Evolutionary conservation across 2,113 vertebrate species (phyloP), one percentile per base, ranked within the genome.

Genomic region (Dasyurus viverrinus): DNA sequence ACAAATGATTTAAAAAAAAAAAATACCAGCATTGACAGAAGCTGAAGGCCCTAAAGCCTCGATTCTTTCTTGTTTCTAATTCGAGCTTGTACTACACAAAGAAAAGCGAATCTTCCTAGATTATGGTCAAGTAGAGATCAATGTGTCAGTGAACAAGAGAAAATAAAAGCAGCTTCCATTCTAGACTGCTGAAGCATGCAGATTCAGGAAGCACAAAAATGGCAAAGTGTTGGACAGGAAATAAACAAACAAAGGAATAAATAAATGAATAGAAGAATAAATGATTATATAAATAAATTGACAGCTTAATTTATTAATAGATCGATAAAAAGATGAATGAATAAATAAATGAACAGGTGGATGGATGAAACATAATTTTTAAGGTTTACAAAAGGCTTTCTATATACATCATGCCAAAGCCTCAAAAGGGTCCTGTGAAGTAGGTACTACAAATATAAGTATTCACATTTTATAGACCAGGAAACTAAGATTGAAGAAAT

Each of bases 21-120:
- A 97, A 96, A 92, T 48, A 91, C 27, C 54, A 30, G 2, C 93
- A 53, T 30, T 54, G 96, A 84, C 68, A 96, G 54, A 95, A 97
- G 46, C 76, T 93, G 60, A 97, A 93, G 89, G 95, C 89, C 60
- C 95, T 89, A 95, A 96, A 95, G 60, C 47, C 90, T 94, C 93
- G 91, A 36, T 94, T 89, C 23, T 90, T 95, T 91, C 92, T 91
- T 94, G 92, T 89, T 95, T 95, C 92, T 95, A 89, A 91, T 52
- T 92, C 94, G n/a, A 89, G 92, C 92, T 76, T 95, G 36, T 92
- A 42, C 47, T 95, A 54, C 10, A 27, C 93, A 90, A 25, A 36
- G n/a, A 89, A 97, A 97, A 93, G 89, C 10, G 16, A 97, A 90
- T 30, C 95, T 90, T 96, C 89, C 93, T 92, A 26, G 76, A 23